phyloP scores from a whole-genome alignment of 2,797 vertebrate genomes.

The Danio choprae region DNA sequence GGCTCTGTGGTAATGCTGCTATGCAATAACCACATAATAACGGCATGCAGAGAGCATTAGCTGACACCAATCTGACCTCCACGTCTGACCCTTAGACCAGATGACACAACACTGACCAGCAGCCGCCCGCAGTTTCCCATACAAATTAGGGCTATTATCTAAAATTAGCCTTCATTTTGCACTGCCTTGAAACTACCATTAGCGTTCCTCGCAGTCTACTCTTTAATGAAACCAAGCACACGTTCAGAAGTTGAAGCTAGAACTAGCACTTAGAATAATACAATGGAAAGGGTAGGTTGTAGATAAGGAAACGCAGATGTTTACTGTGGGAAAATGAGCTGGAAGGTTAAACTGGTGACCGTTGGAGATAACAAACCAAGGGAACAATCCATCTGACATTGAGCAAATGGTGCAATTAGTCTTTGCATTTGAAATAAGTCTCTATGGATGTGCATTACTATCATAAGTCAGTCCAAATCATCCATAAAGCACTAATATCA shows the following conservation, averaged over 20 bases:
- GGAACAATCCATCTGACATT: slow-evolving; percentile 71
- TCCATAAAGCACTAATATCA: neutral
- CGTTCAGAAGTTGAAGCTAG: slow-evolving; percentile 57
- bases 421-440: slow-evolving; percentile 26
- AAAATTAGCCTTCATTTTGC: slow-evolving; percentile 48
- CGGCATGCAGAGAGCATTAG: slow-evolving; percentile 25
- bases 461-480: slow-evolving; percentile 15
- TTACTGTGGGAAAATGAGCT: slow-evolving; percentile 46
- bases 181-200: slow-evolving; percentile 27
- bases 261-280: slow-evolving; percentile 57
- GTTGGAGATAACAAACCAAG: slow-evolving; percentile 64
- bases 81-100: slow-evolving; percentile 11
- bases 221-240: slow-evolving; percentile 60
- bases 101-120: slow-evolving; percentile 16
- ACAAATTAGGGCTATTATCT: slow-evolving; percentile 55
- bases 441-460: neutral
- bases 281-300: slow-evolving; percentile 12
- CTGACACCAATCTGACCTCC: slow-evolving; percentile 29
- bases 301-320: slow-evolving; percentile 28
- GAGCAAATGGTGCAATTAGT: slow-evolving; percentile 61
- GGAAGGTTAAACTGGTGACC: slow-evolving; percentile 63
- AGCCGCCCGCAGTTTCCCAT: slow-evolving; percentile 45
- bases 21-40: slow-evolving; percentile 30
- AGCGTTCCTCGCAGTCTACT: slow-evolving; percentile 33
- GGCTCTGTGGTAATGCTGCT: slow-evolving; percentile 19